phyloP scores from a whole-genome alignment of 2,797 vertebrate genomes.

The Pseudochromis fuscus region DNA sequence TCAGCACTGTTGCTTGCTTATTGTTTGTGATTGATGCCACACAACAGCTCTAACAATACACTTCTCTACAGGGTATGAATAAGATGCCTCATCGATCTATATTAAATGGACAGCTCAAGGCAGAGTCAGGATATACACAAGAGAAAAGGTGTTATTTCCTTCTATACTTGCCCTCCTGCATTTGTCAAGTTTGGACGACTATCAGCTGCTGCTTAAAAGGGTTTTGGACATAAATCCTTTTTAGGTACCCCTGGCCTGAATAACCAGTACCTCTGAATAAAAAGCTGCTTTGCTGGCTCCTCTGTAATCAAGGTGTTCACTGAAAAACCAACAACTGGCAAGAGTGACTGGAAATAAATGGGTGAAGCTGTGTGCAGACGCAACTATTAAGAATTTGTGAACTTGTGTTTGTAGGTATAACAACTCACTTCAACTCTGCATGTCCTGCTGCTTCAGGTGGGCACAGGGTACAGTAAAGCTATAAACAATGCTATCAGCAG shows the following conservation, averaged over 20 bases:
- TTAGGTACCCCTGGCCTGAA: not conserved
- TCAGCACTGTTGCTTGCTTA: not conserved
- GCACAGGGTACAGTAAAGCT: slow-evolving; percentile 6
- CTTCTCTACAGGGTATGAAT: not conserved
- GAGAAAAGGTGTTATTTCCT: not conserved
- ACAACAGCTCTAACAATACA: not conserved
- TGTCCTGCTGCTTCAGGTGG: not conserved
- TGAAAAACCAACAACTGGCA: slow-evolving; percentile 24
- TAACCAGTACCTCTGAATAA: slow-evolving; percentile 32
- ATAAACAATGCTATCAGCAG: slow-evolving; percentile 19
- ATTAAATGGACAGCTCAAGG: not conserved
- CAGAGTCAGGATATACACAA: not conserved
- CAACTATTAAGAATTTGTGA: not conserved
- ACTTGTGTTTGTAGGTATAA: not conserved
- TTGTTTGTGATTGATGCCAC: slow-evolving; percentile 14
- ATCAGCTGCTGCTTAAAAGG: not conserved
- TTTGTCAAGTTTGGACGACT: not conserved
- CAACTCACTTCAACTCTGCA: fast-evolving
- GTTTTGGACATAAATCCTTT: slow-evolving; percentile 9
- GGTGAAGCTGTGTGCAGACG: not conserved
- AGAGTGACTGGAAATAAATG: not conserved
- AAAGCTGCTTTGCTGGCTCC: slow-evolving; percentile 38
- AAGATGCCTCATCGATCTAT: not conserved
- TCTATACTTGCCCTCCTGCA: not conserved
- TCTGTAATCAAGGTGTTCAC: not conserved